Base-by-base conservation (phyloP, 2,888 invertebrate genomes). In the Chrysolina americana region DNA sequence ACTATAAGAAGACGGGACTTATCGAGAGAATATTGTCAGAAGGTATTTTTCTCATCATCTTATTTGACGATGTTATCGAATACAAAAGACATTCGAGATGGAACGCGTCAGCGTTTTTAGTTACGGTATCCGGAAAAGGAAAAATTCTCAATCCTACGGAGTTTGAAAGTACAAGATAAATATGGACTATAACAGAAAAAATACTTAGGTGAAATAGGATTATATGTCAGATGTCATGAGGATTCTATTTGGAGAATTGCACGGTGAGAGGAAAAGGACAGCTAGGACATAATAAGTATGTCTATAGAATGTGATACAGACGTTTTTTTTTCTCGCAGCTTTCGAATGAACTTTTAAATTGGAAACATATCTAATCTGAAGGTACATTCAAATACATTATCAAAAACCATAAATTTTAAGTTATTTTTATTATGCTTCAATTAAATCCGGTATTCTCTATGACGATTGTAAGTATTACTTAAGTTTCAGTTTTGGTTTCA, bases 21-120 rank as follows among this genome's bases (percentile, higher is more conserved):
- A 68, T 68, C 68, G 56, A 15, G 65, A 50, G 28, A 50, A 56
- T 59, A 73, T 70, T 72, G 68, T 73, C 70, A 72, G 56, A 66
- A 65, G 72, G 70, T 73, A 71, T 71, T 65, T 75, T 70, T 63
- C 70, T 65, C 72, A 69, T 66, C 69, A 62, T 41, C 47, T 64
- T 69, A 68, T 71, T 75, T 65, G 71, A 65, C 69, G 68, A 65
- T 28, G 65, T 68, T 65, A 56, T 72, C 53, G 50, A 64, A 68
- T 41, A 59, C 41, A 68, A 68, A 59, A 69, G 50, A 48, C 44
- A 65, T 71, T 56, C 41, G 50, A 48, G 68, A 68, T 56, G 59
- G 56, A 68, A 68, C 68, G 41, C 36, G 56, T 68, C 68, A 68
- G 56, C 68, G 56, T 56, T 59, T 68, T 68, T 23, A 68, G 21